Evolutionary conservation across 2,888 invertebrate species (phyloP).

Genomic region (Ferdinandea cuprea): DNA sequence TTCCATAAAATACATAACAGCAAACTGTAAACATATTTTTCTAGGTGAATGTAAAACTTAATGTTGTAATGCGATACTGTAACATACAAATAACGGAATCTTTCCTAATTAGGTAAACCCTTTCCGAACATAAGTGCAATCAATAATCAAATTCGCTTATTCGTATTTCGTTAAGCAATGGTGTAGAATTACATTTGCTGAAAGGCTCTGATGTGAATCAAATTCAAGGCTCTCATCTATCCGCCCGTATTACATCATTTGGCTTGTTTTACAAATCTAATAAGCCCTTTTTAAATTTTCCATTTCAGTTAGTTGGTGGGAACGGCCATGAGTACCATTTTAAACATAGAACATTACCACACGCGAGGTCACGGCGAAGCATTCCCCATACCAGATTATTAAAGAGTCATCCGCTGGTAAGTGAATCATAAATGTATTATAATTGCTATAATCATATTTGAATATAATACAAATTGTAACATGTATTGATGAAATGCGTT

Average conservation of each 20-base stretch:
- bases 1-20: too few species aligned
- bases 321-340: constrained; percentile 97
- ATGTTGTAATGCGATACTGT: constrained; percentile 11
- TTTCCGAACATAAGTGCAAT: constrained; percentile 7
- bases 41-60: too few species aligned
- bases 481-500: too few species aligned
- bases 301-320: constrained; percentile 90
- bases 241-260: constrained; percentile 22
- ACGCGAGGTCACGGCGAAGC: constrained; percentile 93
- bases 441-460: background rate
- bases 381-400: constrained; percentile 93
- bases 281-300: constrained; percentile 61
- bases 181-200: constrained; percentile 33
- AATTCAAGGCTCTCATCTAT: background rate
- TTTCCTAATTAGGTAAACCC: constrained; percentile 26
- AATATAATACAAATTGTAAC: background rate
- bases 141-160: constrained; percentile 22
- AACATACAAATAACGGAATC: constrained; percentile 2
- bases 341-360: constrained; percentile 94
- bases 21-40: too few species aligned
- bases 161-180: constrained; percentile 3
- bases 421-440: constrained; percentile 79
- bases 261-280: constrained; percentile 20
- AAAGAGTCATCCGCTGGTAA: constrained; percentile 96
- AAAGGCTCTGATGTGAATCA: background rate